phyloP scores from a whole-genome alignment of 2,888 invertebrate species.

The Desoria tigrina region DNA sequence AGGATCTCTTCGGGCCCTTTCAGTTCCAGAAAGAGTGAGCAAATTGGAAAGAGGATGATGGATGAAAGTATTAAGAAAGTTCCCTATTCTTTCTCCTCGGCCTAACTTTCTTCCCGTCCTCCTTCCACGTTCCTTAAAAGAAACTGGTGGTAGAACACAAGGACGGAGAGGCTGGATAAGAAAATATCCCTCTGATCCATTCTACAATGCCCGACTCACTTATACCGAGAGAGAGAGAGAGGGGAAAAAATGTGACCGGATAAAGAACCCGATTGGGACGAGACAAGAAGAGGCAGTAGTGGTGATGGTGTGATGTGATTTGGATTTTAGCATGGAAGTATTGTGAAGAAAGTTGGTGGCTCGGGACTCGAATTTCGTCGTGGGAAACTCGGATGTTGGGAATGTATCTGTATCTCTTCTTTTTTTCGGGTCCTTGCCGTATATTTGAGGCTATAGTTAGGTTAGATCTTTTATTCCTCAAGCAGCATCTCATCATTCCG shows the following conservation, averaged over 20 bases:
- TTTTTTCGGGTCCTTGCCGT: too few species aligned
- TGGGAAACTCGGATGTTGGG: too few species aligned
- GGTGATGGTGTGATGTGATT: slow-evolving; percentile 2
- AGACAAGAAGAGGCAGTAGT: neutral
- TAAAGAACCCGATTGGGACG: slow-evolving; percentile 8
- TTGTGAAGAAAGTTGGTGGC: too few species aligned
- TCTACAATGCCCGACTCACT: neutral
- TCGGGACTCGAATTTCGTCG: too few species aligned
- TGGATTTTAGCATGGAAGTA: too few species aligned
- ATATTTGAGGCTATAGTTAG: too few species aligned
- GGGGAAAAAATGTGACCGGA: neutral
- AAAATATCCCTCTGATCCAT: slow-evolving; percentile 4
- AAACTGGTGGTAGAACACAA: neutral
- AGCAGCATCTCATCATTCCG: too few species aligned
- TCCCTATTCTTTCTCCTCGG: neutral
- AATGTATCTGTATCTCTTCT: too few species aligned
- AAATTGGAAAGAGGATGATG: neutral
- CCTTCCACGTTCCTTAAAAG: neutral
- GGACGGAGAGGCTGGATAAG: slow-evolving; percentile 20
- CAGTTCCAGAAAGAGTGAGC: neutral
- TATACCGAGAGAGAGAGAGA: slow-evolving; percentile 8
- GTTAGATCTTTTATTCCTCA: too few species aligned
- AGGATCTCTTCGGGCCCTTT: too few species aligned
- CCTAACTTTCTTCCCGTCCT: slow-evolving; percentile 3
- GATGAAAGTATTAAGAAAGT: neutral